Conservation (phyloP, 2,113 vertebrate genomes). For the Chaetura pelagica region DNA sequence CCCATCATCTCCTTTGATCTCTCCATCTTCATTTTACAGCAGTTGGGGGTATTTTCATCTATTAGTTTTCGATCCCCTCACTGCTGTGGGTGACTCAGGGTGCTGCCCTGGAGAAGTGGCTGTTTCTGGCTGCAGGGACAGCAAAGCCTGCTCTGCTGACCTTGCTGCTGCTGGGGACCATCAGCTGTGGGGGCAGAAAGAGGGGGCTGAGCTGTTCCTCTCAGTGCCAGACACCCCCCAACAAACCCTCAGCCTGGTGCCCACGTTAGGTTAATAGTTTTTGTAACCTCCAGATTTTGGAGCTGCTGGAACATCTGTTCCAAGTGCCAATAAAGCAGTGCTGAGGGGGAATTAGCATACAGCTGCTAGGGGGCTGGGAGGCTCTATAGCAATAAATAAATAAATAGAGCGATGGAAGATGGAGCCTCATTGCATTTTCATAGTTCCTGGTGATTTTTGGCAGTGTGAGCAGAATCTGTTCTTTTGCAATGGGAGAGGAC, state of each 20-base stretch:
- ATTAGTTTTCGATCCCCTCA: fast-evolving
- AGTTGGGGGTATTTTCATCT: fast-evolving
- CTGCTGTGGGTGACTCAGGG: neutral
- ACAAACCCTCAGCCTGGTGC: neutral
- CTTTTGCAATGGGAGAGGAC: neutral
- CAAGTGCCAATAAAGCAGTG: constrained; percentile 29
- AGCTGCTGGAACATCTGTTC: constrained; percentile 62
- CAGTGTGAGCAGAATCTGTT: constrained; percentile 29
- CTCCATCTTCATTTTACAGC: fast-evolving
- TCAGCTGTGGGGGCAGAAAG: neutral
- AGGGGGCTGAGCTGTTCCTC: neutral
- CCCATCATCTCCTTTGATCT: neutral
- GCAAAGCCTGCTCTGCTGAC: neutral
- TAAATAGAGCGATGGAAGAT: constrained; percentile 14
- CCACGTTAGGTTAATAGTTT: constrained; percentile 47
- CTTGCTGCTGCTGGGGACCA: neutral
- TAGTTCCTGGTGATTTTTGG: constrained; percentile 17
- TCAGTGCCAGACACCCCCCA: fast-evolving
- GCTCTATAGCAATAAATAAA: neutral
- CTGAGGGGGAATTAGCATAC: constrained; percentile 64
- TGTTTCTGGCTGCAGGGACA: neutral
- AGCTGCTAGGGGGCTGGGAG: constrained; percentile 24
- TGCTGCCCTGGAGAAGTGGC: neutral
- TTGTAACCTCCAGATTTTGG: constrained; percentile 56
- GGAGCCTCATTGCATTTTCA: constrained; percentile 43